These are phyloP conservation scores for Halcyon senegalensis DNA, from an alignment of 2,113 vertebrate genomes.

Conservation along the genomic window DNA sequence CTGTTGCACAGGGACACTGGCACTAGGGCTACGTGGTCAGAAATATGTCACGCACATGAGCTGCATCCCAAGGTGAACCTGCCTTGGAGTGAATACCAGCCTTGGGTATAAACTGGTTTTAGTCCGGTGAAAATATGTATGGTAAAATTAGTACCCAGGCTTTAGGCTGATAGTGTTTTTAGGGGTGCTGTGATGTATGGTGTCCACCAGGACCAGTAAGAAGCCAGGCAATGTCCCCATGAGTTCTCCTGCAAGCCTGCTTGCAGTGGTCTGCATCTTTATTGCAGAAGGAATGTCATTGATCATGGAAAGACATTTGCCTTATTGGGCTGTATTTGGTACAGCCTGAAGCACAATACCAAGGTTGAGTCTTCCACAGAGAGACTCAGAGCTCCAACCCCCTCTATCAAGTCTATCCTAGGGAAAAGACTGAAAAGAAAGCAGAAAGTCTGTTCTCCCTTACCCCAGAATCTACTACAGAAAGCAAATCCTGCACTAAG, in stretches of 20 bases:
- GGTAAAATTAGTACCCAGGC: background rate
- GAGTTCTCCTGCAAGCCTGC: background rate
- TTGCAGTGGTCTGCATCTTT: background rate
- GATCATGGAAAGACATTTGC: background rate
- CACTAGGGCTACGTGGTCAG: fast-evolving
- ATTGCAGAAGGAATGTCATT: background rate
- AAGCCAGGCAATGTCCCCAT: background rate
- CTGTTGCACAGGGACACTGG: background rate
- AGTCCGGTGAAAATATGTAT: fast-evolving
- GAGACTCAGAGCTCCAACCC: background rate
- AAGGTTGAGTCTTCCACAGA: background rate
- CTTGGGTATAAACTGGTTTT: background rate
- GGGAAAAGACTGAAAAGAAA: background rate
- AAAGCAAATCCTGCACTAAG: background rate
- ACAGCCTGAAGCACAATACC: background rate
- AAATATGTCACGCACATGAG: fast-evolving
- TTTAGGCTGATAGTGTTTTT: background rate
- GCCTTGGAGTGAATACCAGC: no score
- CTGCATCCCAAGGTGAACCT: background rate
- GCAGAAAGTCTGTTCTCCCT: background rate
- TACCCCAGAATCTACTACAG: background rate
- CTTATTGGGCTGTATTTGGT: background rate
- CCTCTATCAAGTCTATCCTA: background rate
- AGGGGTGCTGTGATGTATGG: background rate
- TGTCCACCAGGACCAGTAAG: background rate